Evolutionary conservation across 2,797 vertebrate genomes (phyloP).

Genomic region (Sciaenops ocellatus): DNA sequence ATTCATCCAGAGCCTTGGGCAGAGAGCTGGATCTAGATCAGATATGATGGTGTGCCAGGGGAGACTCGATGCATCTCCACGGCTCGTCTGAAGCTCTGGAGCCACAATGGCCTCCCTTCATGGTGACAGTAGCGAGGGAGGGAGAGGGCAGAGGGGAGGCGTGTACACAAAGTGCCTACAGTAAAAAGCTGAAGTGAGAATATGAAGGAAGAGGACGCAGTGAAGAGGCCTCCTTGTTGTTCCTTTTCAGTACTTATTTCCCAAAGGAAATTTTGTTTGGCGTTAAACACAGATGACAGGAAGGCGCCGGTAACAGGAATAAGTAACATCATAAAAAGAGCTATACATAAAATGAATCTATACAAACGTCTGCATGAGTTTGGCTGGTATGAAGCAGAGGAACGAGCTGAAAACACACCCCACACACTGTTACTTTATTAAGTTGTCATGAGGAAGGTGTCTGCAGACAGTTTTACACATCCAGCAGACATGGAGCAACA

Average conservation of each 20-base stretch:
- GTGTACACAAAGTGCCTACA: constrained; percentile 28
- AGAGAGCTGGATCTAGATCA: constrained; percentile 75
- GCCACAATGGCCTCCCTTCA: constrained; percentile 53
- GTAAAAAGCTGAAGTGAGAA: constrained; percentile 13
- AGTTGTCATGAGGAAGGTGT: not conserved
- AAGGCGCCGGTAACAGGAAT: not conserved
- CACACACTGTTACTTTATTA: not conserved
- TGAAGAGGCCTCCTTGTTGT: not conserved
- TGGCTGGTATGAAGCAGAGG: not conserved
- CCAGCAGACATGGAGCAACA: not conserved
- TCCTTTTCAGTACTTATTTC: constrained; percentile 5
- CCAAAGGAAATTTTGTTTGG: not conserved
- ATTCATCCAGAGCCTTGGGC: constrained; percentile 66
- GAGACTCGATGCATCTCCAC: constrained; percentile 42
- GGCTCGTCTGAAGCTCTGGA: constrained; percentile 46
- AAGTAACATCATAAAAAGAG: not conserved
- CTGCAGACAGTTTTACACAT: not conserved
- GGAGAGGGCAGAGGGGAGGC: not conserved
- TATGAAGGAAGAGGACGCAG: constrained; percentile 28
- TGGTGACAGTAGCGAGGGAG: constrained; percentile 8
- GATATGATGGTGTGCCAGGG: constrained; percentile 60
- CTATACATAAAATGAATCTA: not conserved
- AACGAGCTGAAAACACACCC: not conserved
- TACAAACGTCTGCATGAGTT: not conserved
- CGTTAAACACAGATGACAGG: not conserved